Percentiles rank a stretch among this genome's conserved stretches.
phyloP scores from a whole-genome alignment of 2,888 invertebrate genomes.

The Muscina levida region DNA sequence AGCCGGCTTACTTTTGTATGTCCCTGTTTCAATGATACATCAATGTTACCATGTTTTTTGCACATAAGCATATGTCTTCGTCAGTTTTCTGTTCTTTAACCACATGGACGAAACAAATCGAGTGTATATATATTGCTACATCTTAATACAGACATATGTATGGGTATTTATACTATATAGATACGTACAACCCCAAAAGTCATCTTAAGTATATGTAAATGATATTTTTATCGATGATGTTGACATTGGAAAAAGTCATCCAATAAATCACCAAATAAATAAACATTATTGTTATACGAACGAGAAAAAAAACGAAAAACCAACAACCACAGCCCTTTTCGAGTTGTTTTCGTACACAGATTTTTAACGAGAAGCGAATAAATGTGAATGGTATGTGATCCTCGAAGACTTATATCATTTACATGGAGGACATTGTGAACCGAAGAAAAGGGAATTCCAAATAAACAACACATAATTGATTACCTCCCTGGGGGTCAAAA shows the following conservation, averaged over 20 bases:
- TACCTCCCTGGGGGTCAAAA: constrained; percentile 50
- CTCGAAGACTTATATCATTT: constrained; percentile 10
- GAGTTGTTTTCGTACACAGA: constrained; percentile 6
- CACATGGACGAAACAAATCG: neutral
- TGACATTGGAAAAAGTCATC: constrained; percentile 52
- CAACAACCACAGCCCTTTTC: constrained; percentile 39
- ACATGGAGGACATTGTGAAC: constrained; percentile 35
- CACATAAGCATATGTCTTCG: constrained; percentile 8
- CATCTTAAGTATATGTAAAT: constrained; percentile 50
- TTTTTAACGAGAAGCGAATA: constrained; percentile 35
- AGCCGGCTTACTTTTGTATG: too few species aligned
- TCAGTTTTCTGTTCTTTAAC: neutral
- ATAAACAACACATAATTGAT: constrained; percentile 62
- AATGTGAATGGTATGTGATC: constrained; percentile 6
- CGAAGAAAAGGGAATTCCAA: constrained; percentile 32
- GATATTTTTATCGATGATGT: constrained; percentile 58
- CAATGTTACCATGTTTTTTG: too few species aligned
- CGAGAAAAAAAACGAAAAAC: constrained; percentile 43
- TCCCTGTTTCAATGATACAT: too few species aligned
- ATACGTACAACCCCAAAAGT: constrained; percentile 4
- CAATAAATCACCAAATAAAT: constrained; percentile 59
- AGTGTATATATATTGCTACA: neutral
- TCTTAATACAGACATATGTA: neutral
- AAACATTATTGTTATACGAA: constrained; percentile 47
- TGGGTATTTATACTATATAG: neutral